Conservation (phyloP, 2,888 invertebrate genomes). For the Leuctra nigra region DNA sequence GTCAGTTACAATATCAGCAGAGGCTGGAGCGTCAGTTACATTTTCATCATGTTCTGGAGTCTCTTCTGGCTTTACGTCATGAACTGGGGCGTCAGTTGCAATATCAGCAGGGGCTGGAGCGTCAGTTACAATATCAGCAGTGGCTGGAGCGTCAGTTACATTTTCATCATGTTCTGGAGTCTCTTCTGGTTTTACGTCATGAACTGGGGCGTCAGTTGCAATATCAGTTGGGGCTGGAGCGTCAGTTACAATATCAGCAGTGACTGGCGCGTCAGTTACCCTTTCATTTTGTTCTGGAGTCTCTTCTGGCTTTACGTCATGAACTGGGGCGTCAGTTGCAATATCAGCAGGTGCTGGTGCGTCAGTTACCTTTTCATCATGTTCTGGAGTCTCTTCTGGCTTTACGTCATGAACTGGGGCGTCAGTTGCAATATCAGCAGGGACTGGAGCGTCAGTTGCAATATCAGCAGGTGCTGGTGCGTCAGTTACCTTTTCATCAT, state of each 20-base stretch:
- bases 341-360: too few relatives aligned
- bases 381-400: too few relatives aligned
- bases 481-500: too few relatives aligned
- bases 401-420: too few relatives aligned
- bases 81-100: slow-evolving; percentile 25
- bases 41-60: slow-evolving; percentile 7
- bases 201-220: not conserved
- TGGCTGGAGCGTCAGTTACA: slow-evolving; percentile 23
- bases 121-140: too few relatives aligned
- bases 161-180: slow-evolving; percentile 23
- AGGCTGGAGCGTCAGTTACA: slow-evolving; percentile 18
- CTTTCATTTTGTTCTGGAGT: slow-evolving; percentile 22
- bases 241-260: slow-evolving; percentile 9
- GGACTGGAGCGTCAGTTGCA: too few relatives aligned
- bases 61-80: slow-evolving; percentile 26
- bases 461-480: too few relatives aligned
- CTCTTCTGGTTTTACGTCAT: slow-evolving; percentile 26
- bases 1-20: not conserved
- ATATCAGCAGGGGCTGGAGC: slow-evolving; percentile 12
- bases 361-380: too few relatives aligned
- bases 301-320: slow-evolving; percentile 19
- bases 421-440: too few relatives aligned
- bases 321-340: too few relatives aligned
- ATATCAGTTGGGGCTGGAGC: not conserved
- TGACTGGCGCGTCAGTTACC: too few relatives aligned